Evolutionary conservation across 2,113 vertebrate species (phyloP), one percentile per base, ranked within the genome.

Genomic region (Engraulis encrasicolus): DNA sequence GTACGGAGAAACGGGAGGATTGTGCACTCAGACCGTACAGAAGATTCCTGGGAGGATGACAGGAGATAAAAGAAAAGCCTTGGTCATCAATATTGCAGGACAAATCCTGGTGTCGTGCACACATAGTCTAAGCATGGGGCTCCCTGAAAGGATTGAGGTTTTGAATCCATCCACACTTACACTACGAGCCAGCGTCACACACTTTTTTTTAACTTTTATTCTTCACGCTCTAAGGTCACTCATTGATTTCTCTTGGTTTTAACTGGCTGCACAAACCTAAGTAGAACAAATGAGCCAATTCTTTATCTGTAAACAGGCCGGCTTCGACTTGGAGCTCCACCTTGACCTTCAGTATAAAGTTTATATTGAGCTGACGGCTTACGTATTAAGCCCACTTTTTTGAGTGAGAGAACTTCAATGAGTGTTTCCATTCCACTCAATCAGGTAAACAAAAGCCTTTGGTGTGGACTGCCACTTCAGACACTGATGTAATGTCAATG

Each of bases 21-120:
- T 92, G 94, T 86, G 92, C 94, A 89, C 96, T 95, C 78, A 97
- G 90, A 82, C 94, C 95, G 92, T 98, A 99, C 36, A 99, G 92
- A 83, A 98, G 96, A 87, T 99, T 99, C 93, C 98, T 99, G 86
- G 78, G 84, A 38, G 40, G 92, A n/a, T n/a, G 91, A 88, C 87
- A 88, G 92, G 89, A 90, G 90, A 85, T 81, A 40, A 85, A 6
- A 87, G 27, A 40, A 17, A 17, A 50, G 79, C 58, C 49, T 84
- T 71, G 34, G 79, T 61, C 78, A 78, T 40, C 81, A 78, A 50
- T 74, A 38, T 23, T 40, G 78, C 38, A 83, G 19, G 61, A n/a
- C n/a, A 19, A 82, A 37, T 14, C n/a, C 38, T 45, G 48, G 50
- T 52, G 80, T 82, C 79, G 87, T 37, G 71, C 78, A 79, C 66